Evolutionary conservation across 2,113 vertebrate species (phyloP), one percentile per base, ranked within the genome.

Genomic region (Drymodes brunneopygia): DNA sequence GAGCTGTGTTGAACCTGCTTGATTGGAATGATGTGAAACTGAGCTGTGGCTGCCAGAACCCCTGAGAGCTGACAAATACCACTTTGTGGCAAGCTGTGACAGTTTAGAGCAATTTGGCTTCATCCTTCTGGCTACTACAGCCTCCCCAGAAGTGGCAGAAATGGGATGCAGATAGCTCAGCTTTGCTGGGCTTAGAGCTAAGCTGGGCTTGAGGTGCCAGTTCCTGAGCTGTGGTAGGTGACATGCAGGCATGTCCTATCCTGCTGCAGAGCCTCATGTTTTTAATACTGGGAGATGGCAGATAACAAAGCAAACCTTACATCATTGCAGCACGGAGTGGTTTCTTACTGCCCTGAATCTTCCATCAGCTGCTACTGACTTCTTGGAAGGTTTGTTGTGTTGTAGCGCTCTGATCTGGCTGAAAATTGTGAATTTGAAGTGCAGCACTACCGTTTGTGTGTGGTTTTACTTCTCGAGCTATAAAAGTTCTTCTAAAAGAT

Each of bases 401-500:
- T 29, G 36, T n/a, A 66, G 17, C 22, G 36, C 47, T 81, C 27
- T 50, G 53, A 64, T 82, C 18, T 66, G 31, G 35, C 25, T 85
- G 53, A 36, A 75, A 90, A 40, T 17, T 65, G 5, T 65, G 5
- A 70, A 67, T 62, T 69, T 57, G 28, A 60, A 83, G 23, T 53
- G 5, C 15, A 62, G 15, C 0, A 0, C 13, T 69, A 85, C 5
- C 11, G 14, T 24, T 23, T 56, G 23, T 42, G 16, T 40, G 50
- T 27, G 24, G 20, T 44, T 94, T 87, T 10, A 48, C 35, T 67
- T 74, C 38, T 73, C 24, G 54, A 73, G 24, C 29, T 64, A 7
- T 45, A 44, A 75, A 67, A 45, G 5, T 9, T 29, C 6, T 25
- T 25, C 58, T 36, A 29, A 38, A 83, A 24, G 3, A 22, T 18